Base-by-base conservation (phyloP, 2,113 vertebrate genomes). In the Ageneiosus marmoratus region DNA sequence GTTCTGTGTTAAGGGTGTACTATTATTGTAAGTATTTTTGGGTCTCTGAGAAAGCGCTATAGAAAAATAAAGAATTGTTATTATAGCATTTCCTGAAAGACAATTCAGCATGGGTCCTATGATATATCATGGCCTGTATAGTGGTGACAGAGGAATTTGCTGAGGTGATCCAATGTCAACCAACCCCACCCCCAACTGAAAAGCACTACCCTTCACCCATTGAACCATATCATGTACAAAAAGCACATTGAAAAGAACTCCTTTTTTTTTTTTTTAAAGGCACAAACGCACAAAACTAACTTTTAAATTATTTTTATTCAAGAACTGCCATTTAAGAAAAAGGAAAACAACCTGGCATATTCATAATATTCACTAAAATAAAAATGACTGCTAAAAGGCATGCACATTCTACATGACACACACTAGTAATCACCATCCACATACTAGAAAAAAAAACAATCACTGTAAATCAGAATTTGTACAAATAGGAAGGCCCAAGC, bases 331-430 rank as follows among this genome's bases (percentile, higher is more conserved):
- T 73, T 84, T 79, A 34, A 46, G 44, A 27, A 13, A 72, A 79
- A 72, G 37, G 20, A 75, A 72, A 81, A 76, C 11, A 67, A 46
- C n/a, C n/a, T 7, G 46, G 18, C 15, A 63, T 50, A 7, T 62
- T 48, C 16, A 63, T 22, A 53, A 65, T 48, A 32, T 65, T 62
- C 27, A 32, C 41, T 63, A 65, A 65, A 65, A 48, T 41, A 62
- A 79, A 79, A 67, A 78, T 11, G 67, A 60, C 51, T 70, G 41
- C 65, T 83, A 53, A 77, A 70, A 32, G 22, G 29, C 82, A 84
- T 84, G 77, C 83, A 84, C 41, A 50, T 84, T 84, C 63, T 79
- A 84, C 41, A 79, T 60, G 27, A 84, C 53, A 83, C n/a, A 73
- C 63, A 78, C 67, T 29, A 37, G 5, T 13, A 73, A n/a, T 73